Base-by-base conservation (phyloP, 1,140 invertebrate genomes). In the Drosophila erecta region DNA sequence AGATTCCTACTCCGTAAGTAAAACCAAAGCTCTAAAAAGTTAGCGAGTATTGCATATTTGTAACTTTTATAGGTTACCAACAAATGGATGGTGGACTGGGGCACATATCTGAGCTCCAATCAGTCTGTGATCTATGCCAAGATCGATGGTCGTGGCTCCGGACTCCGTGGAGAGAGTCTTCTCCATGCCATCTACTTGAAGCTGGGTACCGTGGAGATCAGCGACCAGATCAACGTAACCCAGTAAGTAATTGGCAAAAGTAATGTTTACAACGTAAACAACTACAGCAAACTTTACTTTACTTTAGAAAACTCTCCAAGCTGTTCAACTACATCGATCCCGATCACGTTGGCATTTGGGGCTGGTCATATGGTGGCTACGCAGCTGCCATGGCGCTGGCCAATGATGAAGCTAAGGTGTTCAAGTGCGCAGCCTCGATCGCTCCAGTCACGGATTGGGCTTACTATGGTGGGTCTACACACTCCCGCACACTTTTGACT, bases 361-460 rank as follows among this genome's bases (percentile, higher is more conserved):
- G 98, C 35, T 98, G 97, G 98, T 98, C 97, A 83, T 99, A 99
- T 92, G 98, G 98, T 30, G 98, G 98, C 0, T 99, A 96, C 90
- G 95, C 95, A 1, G 94, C 96, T n/a, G 96, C 94, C 38, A 96
- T 97, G 95, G 95, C 95, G 67, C 90, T 98, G 61, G 96, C 96
- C 10, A 95, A 95, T 61, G 97, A 98, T 90, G 92, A 93, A 0
- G 91, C 94, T 11, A 93, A 94, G 40, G 93, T 96, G 15, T 96
- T 98, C 92, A 96, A 96, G 79, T 99, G 98, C 92, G 98, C 96
- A 24, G 96, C 98, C 59, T 97, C 98, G n/a, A 97, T 99, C 1
- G 98, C 98, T 38, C 98, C 98, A 10, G 96, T 97, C 11, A 96
- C 96, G 4, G 96, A 96, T 58, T 98, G 96, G 96, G 93, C 95